Evolutionary conservation across 1,140 invertebrate genomes (phyloP).

Genomic region (Scaptomyza pallida): DNA sequence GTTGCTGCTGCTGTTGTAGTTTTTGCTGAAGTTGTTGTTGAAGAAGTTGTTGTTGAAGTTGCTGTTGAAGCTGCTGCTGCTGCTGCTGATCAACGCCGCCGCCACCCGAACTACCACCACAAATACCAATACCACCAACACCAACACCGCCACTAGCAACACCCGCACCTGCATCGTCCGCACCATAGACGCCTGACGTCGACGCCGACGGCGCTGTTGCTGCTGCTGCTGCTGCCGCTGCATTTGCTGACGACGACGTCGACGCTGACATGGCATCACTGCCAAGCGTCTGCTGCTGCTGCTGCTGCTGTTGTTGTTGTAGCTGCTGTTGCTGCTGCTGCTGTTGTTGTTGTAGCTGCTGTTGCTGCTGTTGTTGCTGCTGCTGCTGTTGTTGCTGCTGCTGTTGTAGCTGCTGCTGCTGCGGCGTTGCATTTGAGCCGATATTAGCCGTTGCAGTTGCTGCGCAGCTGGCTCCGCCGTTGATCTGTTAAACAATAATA

Average conservation of each 20-base stretch:
- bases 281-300: constrained; percentile 31
- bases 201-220: constrained; percentile 41
- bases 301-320: constrained; percentile 29
- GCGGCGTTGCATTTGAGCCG: constrained; percentile 44
- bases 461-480: constrained; percentile 52
- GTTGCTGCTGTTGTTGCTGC: constrained; percentile 46
- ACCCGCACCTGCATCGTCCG: constrained; percentile 78
- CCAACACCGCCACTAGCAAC: constrained; percentile 82
- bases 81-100: constrained; percentile 53
- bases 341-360: constrained; percentile 36
- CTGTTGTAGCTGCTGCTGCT: constrained; percentile 50
- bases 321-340: constrained; percentile 38
- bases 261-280: constrained; percentile 23
- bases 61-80: constrained; percentile 45
- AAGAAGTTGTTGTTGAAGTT: constrained; percentile 41
- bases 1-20: constrained; percentile 44
- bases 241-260: constrained; percentile 25
- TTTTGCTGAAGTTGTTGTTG: constrained; percentile 47
- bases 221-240: constrained; percentile 31
- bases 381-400: constrained; percentile 48
- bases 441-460: constrained; percentile 54
- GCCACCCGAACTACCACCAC: constrained; percentile 71
- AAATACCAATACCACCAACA: constrained; percentile 68
- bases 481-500: constrained; percentile 80
- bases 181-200: constrained; percentile 63